Evolutionary conservation across 1,140 invertebrate species (phyloP).

Genomic region (Physella acuta): DNA sequence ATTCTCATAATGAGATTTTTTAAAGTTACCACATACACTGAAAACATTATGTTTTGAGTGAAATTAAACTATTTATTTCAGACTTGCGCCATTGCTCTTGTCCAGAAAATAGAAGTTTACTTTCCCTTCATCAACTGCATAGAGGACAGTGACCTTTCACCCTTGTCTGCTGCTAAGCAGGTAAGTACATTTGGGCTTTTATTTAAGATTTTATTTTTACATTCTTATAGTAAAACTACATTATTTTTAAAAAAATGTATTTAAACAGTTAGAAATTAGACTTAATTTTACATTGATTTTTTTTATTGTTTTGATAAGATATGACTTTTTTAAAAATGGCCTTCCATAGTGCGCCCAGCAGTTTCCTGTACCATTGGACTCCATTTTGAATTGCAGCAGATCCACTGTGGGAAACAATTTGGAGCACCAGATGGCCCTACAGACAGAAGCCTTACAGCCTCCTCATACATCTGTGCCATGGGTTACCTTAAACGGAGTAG

Average conservation of each 20-base stretch:
- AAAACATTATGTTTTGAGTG: no score
- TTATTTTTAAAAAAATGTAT: no score
- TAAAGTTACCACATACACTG: no score
- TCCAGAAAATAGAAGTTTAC: conserved; percentile 35
- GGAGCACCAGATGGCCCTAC: conserved; percentile 76
- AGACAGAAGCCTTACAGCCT: conserved; percentile 73
- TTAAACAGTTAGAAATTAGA: no score
- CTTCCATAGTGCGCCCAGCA: conserved; percentile 48
- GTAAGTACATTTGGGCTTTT: no score
- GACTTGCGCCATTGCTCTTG: conserved; percentile 44
- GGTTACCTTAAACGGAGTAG: conserved; percentile 75
- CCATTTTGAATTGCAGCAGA: conserved; percentile 72
- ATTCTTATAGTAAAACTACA: no score
- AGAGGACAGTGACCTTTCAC: conserved; percentile 26
- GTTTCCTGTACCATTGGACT: conserved; percentile 62
- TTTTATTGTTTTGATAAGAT: no score
- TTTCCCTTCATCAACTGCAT: conserved; percentile 50
- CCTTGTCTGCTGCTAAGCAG: conserved; percentile 30
- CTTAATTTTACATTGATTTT: no score
- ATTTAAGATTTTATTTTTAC: no score
- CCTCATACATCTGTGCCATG: conserved; percentile 79
- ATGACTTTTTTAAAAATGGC: no score
- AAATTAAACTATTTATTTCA: no score
- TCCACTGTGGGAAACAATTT: conserved; percentile 69
- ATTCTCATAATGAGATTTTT: no score